phyloP scores from a whole-genome alignment of 1,140 invertebrate genomes.

The Leptinotarsa lineolata region DNA sequence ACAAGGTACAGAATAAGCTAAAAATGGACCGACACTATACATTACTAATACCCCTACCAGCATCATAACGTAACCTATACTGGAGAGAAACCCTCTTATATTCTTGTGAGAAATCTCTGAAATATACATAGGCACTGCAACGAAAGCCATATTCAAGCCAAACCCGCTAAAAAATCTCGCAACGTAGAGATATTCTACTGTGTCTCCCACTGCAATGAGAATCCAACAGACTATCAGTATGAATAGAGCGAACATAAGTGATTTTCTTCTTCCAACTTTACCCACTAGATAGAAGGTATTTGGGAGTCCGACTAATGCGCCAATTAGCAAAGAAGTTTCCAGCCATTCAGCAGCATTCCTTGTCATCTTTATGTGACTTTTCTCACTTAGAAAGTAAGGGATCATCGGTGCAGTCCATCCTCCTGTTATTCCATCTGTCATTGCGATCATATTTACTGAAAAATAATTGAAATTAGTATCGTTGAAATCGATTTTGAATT shows the following conservation, averaged over 20 bases:
- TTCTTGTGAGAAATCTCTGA: constrained; percentile 51
- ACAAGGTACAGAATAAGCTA: constrained; percentile 14
- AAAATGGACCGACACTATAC: constrained; percentile 43
- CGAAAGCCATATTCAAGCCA: constrained; percentile 48
- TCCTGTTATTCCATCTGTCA: constrained; percentile 52
- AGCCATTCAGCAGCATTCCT: constrained; percentile 62
- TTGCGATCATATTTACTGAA: constrained; percentile 42
- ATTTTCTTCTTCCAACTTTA: constrained; percentile 65
- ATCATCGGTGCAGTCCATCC: constrained; percentile 69
- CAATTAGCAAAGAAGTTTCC: constrained; percentile 64
- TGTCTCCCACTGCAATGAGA: constrained; percentile 58
- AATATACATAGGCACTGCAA: constrained; percentile 51
- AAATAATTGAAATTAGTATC: not conserved
- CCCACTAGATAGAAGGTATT: constrained; percentile 62
- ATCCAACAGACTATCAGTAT: constrained; percentile 68
- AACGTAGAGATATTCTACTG: constrained; percentile 57
- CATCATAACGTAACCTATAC: constrained; percentile 49
- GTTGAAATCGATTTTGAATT: not conserved
- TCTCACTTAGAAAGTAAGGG: constrained; percentile 56
- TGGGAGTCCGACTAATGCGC: constrained; percentile 64
- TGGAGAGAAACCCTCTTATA: constrained; percentile 47
- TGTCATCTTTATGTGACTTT: constrained; percentile 48
- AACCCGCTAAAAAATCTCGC: constrained; percentile 55
- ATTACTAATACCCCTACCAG: constrained; percentile 47
- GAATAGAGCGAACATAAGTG: constrained; percentile 61